Evolutionary conservation across 1,140 invertebrate genomes (phyloP), one percentile per base, ranked within the genome.

Genomic region (Nasonia giraulti): DNA sequence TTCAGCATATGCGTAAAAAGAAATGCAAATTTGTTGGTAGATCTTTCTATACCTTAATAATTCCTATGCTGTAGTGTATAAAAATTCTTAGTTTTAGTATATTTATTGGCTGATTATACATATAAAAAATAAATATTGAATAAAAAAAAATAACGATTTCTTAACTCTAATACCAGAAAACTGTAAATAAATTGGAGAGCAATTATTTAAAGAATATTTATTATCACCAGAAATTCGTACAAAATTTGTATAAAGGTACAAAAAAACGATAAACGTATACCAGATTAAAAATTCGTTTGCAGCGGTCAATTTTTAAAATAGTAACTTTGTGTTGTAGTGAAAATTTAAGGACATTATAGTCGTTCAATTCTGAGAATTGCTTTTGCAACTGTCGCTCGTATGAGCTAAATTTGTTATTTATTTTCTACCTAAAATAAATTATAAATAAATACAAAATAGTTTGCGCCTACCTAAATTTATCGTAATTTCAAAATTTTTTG

Each of bases 381-480:
- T 77, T 85, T 85, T 71, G 8, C 66, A 78, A 78, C 3, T 71
- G 11, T 3, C 31, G 73, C 84, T 85, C 80, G 0, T 55, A 40
- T 40, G 12, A 31, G 74, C 69, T 76, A 12, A 83, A 82, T 83
- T 83, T 80, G 50, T 83, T 76, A 82, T 80, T 82, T 83, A 82
- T 85, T 83, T 84, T 82, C 85, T 86, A 86, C 89, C 92, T 92
- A 93, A 86, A 92, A 93, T 93, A 93, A 93, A 92, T 92, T 93
- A 92, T 90, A 91, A 93, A 92, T 93, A 93, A 93, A 93, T 93
- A 92, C 86, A 91, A 90, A 89, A 91, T 92, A 92, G 89, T 90
- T 91, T 89, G 90, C 85, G 89, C 90, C 92, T 93, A 93, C 90
- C 92, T 93, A 93, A 92, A 92, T 92, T 92, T 87, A 90, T 89